Conservation (phyloP, 2,113 vertebrate genomes). For the Hemiscyllium ocellatum region DNA sequence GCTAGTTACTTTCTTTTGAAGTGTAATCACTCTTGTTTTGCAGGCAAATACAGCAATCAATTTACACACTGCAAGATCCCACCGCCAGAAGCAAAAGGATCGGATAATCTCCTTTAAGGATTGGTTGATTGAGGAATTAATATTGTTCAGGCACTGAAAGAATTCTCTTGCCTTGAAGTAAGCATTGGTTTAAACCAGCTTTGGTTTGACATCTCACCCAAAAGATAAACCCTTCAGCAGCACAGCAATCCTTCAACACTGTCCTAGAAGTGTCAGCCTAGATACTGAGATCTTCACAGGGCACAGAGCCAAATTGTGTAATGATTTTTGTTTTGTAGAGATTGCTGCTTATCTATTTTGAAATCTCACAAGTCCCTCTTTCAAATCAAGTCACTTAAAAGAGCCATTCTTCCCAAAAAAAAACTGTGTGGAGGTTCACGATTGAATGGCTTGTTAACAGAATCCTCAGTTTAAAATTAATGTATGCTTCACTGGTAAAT, state of each 20-base stretch:
- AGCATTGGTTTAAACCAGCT: neutral
- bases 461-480: neutral
- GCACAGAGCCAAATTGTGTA: neutral
- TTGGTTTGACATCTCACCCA: neutral
- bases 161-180: neutral
- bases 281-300: neutral
- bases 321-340: neutral
- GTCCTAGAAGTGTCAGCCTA: neutral
- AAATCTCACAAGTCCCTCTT: neutral
- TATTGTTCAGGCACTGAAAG: too few species aligned
- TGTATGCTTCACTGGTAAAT: constrained; percentile 4
- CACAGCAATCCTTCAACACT: neutral
- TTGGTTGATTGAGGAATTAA: neutral
- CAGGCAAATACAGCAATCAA: neutral
- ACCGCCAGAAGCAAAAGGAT: neutral
- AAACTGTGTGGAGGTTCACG: neutral
- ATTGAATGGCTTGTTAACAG: neutral
- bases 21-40: neutral
- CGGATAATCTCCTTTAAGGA: neutral
- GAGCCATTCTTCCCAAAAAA: neutral
- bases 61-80: neutral
- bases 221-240: neutral
- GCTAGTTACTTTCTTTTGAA: neutral
- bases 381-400: neutral
- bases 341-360: neutral